Base-by-base conservation (phyloP, 2,113 vertebrate species). In the Carassius carassius region DNA sequence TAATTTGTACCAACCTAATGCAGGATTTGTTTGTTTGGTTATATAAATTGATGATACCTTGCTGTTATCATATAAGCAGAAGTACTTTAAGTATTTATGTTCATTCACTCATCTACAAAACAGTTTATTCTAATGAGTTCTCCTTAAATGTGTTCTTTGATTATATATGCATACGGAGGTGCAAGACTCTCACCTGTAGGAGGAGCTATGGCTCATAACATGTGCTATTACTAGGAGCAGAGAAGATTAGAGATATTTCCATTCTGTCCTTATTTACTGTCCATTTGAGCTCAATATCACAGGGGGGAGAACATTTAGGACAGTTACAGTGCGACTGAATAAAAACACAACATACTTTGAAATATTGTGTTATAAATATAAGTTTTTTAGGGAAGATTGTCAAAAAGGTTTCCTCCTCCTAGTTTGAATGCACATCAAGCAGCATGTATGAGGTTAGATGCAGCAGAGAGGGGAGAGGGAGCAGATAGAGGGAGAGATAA, bases 161-260 rank as follows among this genome's bases (percentile, higher is more conserved):
- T 23, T 23, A n/a, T 13, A 29, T 25, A 78, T 60, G 54, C 54
- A 23, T 21, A 9, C 12, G 2, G 37, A 25, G 56, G 16, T 72
- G 25, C 69, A 81, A 56, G 56, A 37, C 0, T 76, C 87, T 91
- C 92, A 93, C 94, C 94, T 94, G 94, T 92, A 95, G 94, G 94
- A 94, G 94, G 94, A 93, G 94, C 93, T 95, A 92, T 93, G 89
- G 92, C 88, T 90, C 81, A 56, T 90, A 77, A 87, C 78, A 93
- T 91, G 89, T 60, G 37, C 49, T n/a, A 54, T 37, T 67, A 63
- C 8, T 58, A 47, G 4, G 19, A 85, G 73, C 37, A 72, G 35
- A 16, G 44, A n/a, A n/a, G 41, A 69, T 7, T 17, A 62, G n/a
- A 47, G 37, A 75, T 56, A 47, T 75, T 79, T 79, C 35, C 54